Conservation (phyloP, 2,888 invertebrate genomes). For the Eupithecia centaureata region DNA sequence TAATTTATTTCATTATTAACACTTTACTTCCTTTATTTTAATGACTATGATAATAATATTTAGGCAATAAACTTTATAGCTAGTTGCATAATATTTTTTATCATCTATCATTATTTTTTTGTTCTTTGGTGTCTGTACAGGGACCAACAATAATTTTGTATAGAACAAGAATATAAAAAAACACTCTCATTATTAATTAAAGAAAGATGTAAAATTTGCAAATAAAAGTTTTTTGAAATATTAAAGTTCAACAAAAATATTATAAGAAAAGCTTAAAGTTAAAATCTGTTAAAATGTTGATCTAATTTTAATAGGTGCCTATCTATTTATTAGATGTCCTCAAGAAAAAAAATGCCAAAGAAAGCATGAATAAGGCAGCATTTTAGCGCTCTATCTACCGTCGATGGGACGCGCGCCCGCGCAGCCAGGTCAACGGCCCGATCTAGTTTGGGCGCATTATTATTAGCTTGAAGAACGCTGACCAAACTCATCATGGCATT, state of each 20-base stretch:
- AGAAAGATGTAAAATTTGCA: no score
- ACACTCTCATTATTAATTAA: no score
- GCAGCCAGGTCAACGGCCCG: slow-evolving; percentile 79
- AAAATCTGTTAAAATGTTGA: no score
- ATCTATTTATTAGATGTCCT: neutral
- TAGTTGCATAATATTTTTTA: neutral
- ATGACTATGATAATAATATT: slow-evolving; percentile 6
- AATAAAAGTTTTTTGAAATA: no score
- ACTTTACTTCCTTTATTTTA: slow-evolving; percentile 6
- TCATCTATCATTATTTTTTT: neutral
- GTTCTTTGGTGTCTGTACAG: neutral
- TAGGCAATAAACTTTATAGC: neutral
- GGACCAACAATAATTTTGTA: no score
- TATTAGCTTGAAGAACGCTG: slow-evolving; percentile 74
- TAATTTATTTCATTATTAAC: slow-evolving; percentile 18
- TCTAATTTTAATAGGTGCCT: no score
- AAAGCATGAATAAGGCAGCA: slow-evolving; percentile 44
- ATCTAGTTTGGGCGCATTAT: slow-evolving; percentile 83
- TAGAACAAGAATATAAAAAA: no score
- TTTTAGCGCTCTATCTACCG: slow-evolving; percentile 67
- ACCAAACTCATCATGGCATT: slow-evolving; percentile 39
- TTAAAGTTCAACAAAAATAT: no score
- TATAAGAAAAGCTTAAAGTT: no score
- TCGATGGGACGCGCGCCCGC: slow-evolving; percentile 68
- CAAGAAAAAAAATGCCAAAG: neutral